Evolutionary conservation across 2,888 invertebrate genomes (phyloP).

Genomic region (Colostygia pectinataria): DNA sequence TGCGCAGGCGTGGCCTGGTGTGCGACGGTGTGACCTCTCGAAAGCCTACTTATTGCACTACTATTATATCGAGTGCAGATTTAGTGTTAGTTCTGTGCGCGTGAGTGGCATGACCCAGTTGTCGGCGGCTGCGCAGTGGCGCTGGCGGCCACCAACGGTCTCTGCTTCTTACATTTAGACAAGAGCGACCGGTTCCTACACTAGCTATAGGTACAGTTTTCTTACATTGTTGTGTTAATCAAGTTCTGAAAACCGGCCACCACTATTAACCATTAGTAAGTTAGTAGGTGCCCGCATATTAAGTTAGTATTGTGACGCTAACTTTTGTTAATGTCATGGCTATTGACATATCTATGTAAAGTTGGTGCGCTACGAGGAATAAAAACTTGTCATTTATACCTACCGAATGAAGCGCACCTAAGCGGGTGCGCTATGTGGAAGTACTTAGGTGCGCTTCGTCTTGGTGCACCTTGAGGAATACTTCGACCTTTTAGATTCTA

Average conservation of each 20-base stretch:
- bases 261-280: neutral
- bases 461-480: too few species aligned
- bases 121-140: neutral
- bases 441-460: too few species aligned
- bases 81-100: neutral
- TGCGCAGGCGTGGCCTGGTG: too few species aligned
- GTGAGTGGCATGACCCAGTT: slow-evolving; percentile 4
- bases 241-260: too few species aligned
- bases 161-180: neutral
- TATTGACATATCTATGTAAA: slow-evolving; percentile 2
- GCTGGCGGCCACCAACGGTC: neutral
- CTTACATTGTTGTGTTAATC: neutral
- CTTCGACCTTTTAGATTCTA: too few species aligned
- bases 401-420: too few species aligned
- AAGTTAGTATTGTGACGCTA: slow-evolving; percentile 1
- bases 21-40: neutral
- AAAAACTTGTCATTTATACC: too few species aligned
- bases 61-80: neutral
- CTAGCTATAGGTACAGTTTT: neutral
- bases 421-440: too few species aligned
- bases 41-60: neutral
- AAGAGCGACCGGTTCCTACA: slow-evolving; percentile 1
- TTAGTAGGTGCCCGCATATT: too few species aligned
- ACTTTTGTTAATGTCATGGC: slow-evolving; percentile 2
- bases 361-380: too few species aligned